Base-by-base conservation (phyloP, 2,888 invertebrate genomes). In the Idaea straminata region DNA sequence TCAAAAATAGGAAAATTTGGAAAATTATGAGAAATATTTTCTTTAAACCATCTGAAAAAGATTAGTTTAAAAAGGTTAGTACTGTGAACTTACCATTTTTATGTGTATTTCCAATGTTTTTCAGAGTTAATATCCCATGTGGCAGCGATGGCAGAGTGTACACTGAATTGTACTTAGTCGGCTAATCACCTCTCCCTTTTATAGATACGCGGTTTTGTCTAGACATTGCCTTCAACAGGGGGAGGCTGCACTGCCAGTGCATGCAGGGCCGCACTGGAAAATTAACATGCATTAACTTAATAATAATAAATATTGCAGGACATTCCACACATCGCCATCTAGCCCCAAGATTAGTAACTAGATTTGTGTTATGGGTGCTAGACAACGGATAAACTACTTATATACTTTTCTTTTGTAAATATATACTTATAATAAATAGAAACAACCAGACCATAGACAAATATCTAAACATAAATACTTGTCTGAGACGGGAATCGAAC, bases 101-200 rank as follows among this genome's bases (percentile, higher is more conserved):
- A 61, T 57, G 65, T 58, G 62, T 62, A 61, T 71, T 62, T 73
- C 69, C 68, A 74, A 72, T 69, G 73, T 76, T 47, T 76, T 47
- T 80, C 72, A 78, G 76, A 67, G 71, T 69, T 75, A 68, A 79
- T 85, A 83, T 89, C 87, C 90, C 88, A 87, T 88, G 86, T 85
- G 82, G 78, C 81, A 81, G 75, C 72, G 71, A 76, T 80, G 80
- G 80, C 86, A 83, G 80, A 85, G 89, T 79, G 76, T 86, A 81
- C 87, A 89, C 87, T 87, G 82, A 84, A 83, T 85, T 91, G 88
- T 91, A 92, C 90, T 86, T 88, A 84, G 84, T 77, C 77, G 76
- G 81, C 85, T 91, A 91, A 91, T 91, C 89, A 91, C 81, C 86
- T 84, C 91, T 91, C 90, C 92, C 92, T 92, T 92, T 86, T 92